Base-by-base conservation (phyloP, 2,113 vertebrate genomes). In the Cranoglanis bouderius region DNA sequence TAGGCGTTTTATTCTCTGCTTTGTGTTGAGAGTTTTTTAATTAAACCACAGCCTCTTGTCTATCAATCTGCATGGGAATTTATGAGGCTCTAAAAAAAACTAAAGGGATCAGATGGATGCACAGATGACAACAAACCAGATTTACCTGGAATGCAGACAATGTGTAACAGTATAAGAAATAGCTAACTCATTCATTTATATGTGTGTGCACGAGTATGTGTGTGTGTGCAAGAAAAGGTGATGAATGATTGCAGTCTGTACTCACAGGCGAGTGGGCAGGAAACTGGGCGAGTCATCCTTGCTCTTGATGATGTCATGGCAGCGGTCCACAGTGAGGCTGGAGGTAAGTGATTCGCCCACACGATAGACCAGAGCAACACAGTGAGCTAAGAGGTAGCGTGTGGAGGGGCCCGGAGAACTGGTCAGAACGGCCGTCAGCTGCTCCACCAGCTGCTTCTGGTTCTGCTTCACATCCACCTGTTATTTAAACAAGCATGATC, bases 211-310 rank as follows among this genome's bases (percentile, higher is more conserved):
- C 8, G 82, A 18, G 53, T 55, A 14, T 55, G 53, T 55, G 53
- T 57, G 55, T 57, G 55, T 57, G 55, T 49, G 10, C 21, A 29
- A n/a, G 38, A n/a, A 10, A 78, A 18, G 55, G 9, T 21, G 32
- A 57, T 77, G 29, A 88, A 53, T 57, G 85, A 43, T 63, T 18
- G 82, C 43, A 75, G n/a, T 61, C 38, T 35, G n/a, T 74, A 95
- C 98, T 97, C 94, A 99, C 98, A 99, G 96, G 90, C 98, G 97
- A 0, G 97, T 97, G 6, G 98, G 98, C 85, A 99, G 96, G 90
- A 96, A 96, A 85, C 97, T 99, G 77, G 98, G 98, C 16, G 98
- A 99, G 94, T 99, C 98, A 93, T 99, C 98, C 95, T 96, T 99
- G 94, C 96, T 97, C 87, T 97, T 96, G 93, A 99, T 97, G 92